A percentile compares a stretch with the other conserved stretches of the same genome.
phyloP scores from a whole-genome alignment of 2,888 invertebrate genomes.

The Metacarcinus magister region DNA sequence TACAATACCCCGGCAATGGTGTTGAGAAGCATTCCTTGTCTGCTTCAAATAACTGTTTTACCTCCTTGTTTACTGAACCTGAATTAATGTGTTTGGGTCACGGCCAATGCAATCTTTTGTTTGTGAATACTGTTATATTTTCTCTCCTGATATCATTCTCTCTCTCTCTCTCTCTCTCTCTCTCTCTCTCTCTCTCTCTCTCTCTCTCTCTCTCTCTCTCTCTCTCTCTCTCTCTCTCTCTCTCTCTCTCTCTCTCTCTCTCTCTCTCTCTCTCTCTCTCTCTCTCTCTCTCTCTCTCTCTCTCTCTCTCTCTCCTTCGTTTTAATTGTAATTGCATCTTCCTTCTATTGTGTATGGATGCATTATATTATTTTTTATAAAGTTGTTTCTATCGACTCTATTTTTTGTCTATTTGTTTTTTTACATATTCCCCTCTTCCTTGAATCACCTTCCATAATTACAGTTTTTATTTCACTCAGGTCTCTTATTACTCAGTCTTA shows the following conservation, averaged over 20 bases:
- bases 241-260: background rate
- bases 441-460: constrained; percentile 15
- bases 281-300: constrained; percentile 37
- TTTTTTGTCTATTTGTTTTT: background rate
- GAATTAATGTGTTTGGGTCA: constrained; percentile 67
- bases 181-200: constrained; percentile 34
- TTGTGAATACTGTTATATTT: background rate
- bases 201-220: background rate
- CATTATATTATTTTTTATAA: background rate
- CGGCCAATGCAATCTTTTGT: background rate
- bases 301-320: constrained; percentile 26
- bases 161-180: background rate
- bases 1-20: background rate
- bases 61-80: constrained; percentile 60
- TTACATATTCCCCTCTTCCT: background rate
- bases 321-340: constrained; percentile 35
- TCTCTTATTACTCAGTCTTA: background rate
- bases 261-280: constrained; percentile 29
- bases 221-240: too few relatives aligned
- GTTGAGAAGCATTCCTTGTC: background rate
- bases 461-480: background rate
- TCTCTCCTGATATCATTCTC: background rate
- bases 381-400: background rate
- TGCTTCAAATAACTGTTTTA: constrained; percentile 60
- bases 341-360: background rate